A percentile compares a stretch with the other conserved stretches of the same genome.
Evolutionary conservation across 2,888 invertebrate species (phyloP).

Genomic region (Trilocha varians): DNA sequence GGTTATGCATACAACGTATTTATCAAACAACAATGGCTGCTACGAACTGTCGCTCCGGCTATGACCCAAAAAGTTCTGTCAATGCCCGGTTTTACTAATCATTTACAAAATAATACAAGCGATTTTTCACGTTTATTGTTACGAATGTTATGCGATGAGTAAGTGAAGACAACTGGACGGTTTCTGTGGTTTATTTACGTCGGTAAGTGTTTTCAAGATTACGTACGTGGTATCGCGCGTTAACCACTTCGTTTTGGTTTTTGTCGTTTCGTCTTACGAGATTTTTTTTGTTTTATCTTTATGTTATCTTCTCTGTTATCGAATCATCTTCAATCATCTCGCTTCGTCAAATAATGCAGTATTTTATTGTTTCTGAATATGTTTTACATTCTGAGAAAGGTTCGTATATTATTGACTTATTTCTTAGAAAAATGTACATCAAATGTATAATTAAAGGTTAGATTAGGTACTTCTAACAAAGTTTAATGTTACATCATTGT

Average conservation of each 20-base stretch:
- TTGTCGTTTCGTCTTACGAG: conserved; percentile 18
- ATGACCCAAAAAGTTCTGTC: conserved; percentile 66
- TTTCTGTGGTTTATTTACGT: conserved; percentile 4
- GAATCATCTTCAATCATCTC: conserved; percentile 42
- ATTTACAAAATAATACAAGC: conserved; percentile 39
- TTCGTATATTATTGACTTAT: conserved; percentile 31
- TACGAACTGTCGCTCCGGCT: conserved; percentile 42
- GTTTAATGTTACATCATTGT: conserved; percentile 3
- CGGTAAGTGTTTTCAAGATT: conserved; percentile 18
- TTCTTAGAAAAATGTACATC: conserved; percentile 9
- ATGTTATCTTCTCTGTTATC: conserved; percentile 58
- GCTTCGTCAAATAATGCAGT: conserved; percentile 28
- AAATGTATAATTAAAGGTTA: not conserved
- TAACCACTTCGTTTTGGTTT: conserved; percentile 7
- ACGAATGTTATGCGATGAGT: conserved; percentile 12
- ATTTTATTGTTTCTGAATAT: conserved; percentile 32
- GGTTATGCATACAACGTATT: conserved; percentile 12
- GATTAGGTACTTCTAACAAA: not conserved
- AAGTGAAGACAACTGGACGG: conserved; percentile 10
- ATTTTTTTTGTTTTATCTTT: conserved; percentile 45
- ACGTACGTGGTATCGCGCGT: conserved; percentile 17
- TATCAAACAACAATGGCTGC: conserved; percentile 29
- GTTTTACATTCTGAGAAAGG: conserved; percentile 62
- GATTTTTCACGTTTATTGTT: conserved; percentile 22
- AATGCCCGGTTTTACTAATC: conserved; percentile 60